Percentiles rank a stretch among this genome's conserved stretches.
These are phyloP conservation scores for Spodoptera exigua DNA, from an alignment of 2,888 invertebrate species.

Conservation along the genomic window DNA sequence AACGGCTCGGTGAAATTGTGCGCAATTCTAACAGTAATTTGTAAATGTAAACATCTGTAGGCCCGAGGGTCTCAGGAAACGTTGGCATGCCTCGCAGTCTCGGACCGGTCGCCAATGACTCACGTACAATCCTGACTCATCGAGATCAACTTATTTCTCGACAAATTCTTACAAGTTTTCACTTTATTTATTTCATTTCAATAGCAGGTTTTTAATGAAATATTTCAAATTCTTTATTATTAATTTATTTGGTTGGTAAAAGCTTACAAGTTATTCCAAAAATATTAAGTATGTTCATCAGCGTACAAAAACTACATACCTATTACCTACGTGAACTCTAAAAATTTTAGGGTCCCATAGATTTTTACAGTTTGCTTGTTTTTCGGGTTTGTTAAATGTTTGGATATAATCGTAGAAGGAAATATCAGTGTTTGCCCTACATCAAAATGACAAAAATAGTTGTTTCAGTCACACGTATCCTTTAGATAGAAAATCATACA, in stretches of 20 bases:
- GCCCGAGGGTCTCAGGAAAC: constrained; percentile 54
- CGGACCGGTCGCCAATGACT: constrained; percentile 62
- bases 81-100: constrained; percentile 49
- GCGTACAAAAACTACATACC: no score
- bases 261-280: no score
- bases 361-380: no score
- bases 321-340: no score
- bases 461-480: no score
- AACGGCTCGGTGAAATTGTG: constrained; percentile 16
- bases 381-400: no score
- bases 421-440: no score
- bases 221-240: constrained; percentile 1
- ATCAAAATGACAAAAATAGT: no score
- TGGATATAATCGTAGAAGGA: no score
- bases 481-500: constrained; percentile 21
- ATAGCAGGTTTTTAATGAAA: constrained; percentile 16
- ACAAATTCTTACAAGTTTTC: constrained; percentile 45
- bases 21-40: constrained; percentile 34
- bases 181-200: constrained; percentile 26
- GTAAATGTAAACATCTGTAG: constrained; percentile 40
- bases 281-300: no score
- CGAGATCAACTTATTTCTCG: constrained; percentile 49
- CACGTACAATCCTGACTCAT: constrained; percentile 68
- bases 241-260: no score
- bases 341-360: no score